phyloP scores from a whole-genome alignment of 1,140 invertebrate species.

The Asobara japonica region DNA sequence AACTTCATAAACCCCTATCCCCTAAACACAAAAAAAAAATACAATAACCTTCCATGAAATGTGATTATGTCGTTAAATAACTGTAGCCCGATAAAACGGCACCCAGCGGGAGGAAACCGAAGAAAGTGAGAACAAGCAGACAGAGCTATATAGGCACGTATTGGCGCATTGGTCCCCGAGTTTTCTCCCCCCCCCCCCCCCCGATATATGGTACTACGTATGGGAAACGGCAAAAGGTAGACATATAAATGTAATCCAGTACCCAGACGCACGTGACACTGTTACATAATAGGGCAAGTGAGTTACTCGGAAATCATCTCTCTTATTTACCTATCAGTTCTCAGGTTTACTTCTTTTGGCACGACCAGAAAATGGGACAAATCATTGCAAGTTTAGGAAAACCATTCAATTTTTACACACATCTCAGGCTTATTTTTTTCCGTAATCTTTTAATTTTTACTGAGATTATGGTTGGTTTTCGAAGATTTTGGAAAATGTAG shows the following conservation, averaged over 20 bases:
- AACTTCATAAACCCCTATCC: too few species aligned
- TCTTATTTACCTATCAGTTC: neutral
- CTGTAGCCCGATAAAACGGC: neutral
- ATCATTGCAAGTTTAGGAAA: too few species aligned
- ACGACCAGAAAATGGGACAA: too few species aligned
- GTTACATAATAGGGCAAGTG: constrained; percentile 48
- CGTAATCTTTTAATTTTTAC: too few species aligned
- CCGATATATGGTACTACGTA: constrained; percentile 21
- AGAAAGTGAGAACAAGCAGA: neutral
- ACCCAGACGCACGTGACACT: constrained; percentile 55
- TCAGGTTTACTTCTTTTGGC: too few species aligned
- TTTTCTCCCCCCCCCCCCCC: too few species aligned
- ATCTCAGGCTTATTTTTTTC: too few species aligned
- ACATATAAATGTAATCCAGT: constrained; percentile 61
- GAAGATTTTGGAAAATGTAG: too few species aligned
- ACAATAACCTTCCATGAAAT: neutral
- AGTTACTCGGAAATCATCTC: neutral
- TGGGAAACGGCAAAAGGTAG: constrained; percentile 23
- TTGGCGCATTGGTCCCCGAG: constrained; percentile 58
- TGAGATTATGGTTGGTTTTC: too few species aligned
- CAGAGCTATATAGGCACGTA: constrained; percentile 56
- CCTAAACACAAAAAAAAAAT: neutral
- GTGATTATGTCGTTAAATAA: neutral
- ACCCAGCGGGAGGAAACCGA: neutral
- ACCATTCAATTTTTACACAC: too few species aligned